Base-by-base conservation (phyloP, 2,113 vertebrate species). In the Polyodon spathula region DNA sequence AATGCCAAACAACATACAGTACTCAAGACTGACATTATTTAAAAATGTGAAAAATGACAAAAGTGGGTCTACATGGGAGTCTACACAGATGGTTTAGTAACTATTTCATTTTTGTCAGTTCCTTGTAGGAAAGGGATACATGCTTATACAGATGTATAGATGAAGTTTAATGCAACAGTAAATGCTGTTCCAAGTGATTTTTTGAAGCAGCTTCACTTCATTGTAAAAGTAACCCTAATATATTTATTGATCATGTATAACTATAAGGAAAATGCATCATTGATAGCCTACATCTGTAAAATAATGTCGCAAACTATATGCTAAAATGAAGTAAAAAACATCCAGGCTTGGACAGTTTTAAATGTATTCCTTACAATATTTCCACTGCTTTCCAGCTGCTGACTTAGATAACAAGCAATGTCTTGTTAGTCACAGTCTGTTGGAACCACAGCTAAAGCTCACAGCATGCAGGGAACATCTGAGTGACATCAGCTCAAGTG, bases 341-440 rank as follows among this genome's bases (percentile, higher is more conserved):
- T 14, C 37, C 42, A 58, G 7, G 37, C 14, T 39, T 40, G 17
- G 40, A 43, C 5, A 39, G 37, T 15, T 40, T 60, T 10, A 37
- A 52, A 52, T 27, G 14, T 44, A 60, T 17, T 11, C 10, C 52
- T 17, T 40, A 14, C 48, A 65, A 40, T 58, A 15, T 51, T 57
- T 58, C 37, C 56, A 7, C 11, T 6, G 11, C 48, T 39, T 40
- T 54, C 37, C 65, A 54, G 61, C 56, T 51, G 65, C 61, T 48
- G 37, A 17, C 17, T 37, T 52, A 50, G 58, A 63, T 60, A 67
- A 54, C 51, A 63, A 39, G 61, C 61, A 38, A 27, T 40, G 51
- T 64, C 64, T 61, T 63, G 57, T 68, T 63, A 65, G 66, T 65
- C 59, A 62, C 60, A 67, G 58, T 56, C 38, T 46, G 46, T 27